Conservation (phyloP, 2,888 invertebrate genomes). For the Sussaba pulchella region DNA sequence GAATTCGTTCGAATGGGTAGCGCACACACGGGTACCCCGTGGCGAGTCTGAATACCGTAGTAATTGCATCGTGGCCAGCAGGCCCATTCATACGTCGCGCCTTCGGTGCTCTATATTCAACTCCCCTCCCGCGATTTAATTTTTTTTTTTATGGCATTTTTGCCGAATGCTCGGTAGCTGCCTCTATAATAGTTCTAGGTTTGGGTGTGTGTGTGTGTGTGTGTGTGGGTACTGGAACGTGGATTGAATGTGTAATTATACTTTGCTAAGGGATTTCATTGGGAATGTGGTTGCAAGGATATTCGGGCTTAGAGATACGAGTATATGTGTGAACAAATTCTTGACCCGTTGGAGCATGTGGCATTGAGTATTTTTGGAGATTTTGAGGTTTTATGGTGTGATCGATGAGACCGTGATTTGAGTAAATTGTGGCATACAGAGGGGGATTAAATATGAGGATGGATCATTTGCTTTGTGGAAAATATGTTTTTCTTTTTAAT, state of each 20-base stretch:
- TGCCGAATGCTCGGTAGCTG: too few species aligned
- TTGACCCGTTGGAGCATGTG: neutral
- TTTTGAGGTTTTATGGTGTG: neutral
- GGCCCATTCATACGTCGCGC: constrained; percentile 56
- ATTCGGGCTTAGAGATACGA: neutral
- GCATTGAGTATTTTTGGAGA: neutral
- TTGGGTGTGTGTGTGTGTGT: neutral
- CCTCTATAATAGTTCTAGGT: too few species aligned
- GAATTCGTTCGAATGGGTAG: constrained; percentile 19
- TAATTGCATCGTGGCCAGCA: constrained; percentile 69
- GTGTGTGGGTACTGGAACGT: neutral
- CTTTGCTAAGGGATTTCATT: constrained; percentile 1
- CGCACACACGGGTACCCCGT: constrained; percentile 67
- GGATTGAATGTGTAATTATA: neutral
- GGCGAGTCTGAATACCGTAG: constrained; percentile 71
- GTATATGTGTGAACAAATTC: neutral
- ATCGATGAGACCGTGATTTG: constrained; percentile 13
- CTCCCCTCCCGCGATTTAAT: neutral
- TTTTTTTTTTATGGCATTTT: constrained; percentile 8
- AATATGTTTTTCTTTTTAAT: too few species aligned
- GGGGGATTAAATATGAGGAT: neutral
- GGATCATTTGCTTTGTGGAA: too few species aligned
- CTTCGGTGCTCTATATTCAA: neutral
- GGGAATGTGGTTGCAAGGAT: constrained; percentile 1
- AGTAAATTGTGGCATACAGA: neutral